A percentile compares a stretch with the other conserved stretches of the same genome.
Evolutionary conservation across 2,113 vertebrate species (phyloP).

Genomic region (Etia nguti): DNA sequence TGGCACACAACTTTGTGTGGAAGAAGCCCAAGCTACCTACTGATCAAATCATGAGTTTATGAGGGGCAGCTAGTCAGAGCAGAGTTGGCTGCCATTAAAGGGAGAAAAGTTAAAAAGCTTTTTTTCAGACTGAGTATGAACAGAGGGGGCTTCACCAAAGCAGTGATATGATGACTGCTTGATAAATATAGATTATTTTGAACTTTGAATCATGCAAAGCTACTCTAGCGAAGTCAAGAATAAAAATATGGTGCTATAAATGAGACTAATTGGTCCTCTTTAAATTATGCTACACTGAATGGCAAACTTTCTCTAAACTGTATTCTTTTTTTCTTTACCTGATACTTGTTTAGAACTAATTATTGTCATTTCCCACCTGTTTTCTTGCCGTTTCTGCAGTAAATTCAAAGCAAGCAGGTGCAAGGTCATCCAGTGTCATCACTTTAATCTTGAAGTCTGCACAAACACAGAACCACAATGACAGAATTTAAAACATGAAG

Average conservation of each 20-base stretch:
- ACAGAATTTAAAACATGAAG: neutral
- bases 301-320: neutral
- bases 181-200: neutral
- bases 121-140: neutral
- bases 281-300: neutral
- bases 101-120: no score
- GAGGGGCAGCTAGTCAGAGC: neutral
- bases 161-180: neutral
- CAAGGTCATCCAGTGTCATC: slow-evolving; percentile 81
- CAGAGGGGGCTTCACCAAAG: neutral
- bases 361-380: slow-evolving; percentile 8
- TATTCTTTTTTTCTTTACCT: neutral
- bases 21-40: neutral
- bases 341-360: neutral
- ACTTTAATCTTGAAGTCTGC: slow-evolving; percentile 82
- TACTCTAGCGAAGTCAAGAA: neutral
- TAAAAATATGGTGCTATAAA: neutral
- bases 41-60: neutral
- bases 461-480: neutral
- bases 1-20: neutral
- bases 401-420: slow-evolving; percentile 20
- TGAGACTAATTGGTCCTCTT: neutral
- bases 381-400: neutral
- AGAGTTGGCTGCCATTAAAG: neutral
- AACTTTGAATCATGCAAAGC: neutral